phyloP scores from a whole-genome alignment of 2,113 vertebrate species.

The Pristiophorus japonicus region DNA sequence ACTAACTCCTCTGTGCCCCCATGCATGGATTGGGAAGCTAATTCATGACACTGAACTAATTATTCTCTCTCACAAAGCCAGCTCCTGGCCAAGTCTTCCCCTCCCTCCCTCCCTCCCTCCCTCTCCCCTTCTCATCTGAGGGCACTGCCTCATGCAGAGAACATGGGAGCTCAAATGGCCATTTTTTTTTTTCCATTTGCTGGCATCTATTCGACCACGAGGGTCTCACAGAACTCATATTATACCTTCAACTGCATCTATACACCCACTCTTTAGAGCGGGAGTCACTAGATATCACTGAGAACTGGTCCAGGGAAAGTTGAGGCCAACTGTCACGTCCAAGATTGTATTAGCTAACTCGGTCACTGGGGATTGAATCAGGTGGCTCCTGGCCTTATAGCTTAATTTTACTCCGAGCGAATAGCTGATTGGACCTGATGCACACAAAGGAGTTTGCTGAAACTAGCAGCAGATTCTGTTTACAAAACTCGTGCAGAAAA shows the following conservation, averaged over 20 bases:
- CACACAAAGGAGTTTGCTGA: not conserved
- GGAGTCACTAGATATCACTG: not conserved
- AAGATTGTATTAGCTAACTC: not conserved
- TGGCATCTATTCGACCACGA: not conserved
- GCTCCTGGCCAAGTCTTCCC: too few relatives aligned
- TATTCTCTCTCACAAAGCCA: not conserved
- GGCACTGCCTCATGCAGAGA: not conserved
- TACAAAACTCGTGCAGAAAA: not conserved
- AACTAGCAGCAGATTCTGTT: not conserved
- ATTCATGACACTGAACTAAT: not conserved
- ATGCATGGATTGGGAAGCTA: not conserved
- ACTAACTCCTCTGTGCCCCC: too few relatives aligned
- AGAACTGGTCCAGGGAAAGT: not conserved
- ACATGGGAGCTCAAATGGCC: not conserved
- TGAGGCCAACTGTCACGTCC: not conserved
- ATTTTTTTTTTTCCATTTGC: not conserved
- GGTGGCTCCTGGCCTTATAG: not conserved
- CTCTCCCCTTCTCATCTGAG: not conserved
- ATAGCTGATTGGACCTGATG: not conserved
- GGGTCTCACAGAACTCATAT: not conserved
- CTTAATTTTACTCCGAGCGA: not conserved
- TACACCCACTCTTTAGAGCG: not conserved
- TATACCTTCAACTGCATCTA: not conserved
- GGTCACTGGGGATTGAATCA: not conserved
- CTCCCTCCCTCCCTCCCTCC: not conserved